Evolutionary conservation across 1,140 invertebrate genomes (phyloP).

Genomic region (Cylas formicarius): DNA sequence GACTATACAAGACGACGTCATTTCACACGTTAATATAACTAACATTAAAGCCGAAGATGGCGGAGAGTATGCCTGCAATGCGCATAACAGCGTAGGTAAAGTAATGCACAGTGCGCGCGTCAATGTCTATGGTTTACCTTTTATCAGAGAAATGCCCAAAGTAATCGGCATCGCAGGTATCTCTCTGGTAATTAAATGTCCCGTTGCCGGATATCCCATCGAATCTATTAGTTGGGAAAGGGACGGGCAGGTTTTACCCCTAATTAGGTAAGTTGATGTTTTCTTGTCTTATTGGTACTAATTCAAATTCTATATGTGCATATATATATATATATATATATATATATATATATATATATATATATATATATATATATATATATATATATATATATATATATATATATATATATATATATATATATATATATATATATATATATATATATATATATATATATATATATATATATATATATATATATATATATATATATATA

Average conservation of each 20-base stretch:
- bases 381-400: no score
- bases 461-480: no score
- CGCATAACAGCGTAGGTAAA: slow-evolving; percentile 70
- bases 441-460: no score
- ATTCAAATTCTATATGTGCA: no score
- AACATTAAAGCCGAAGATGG: slow-evolving; percentile 83
- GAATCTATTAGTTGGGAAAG: slow-evolving; percentile 82
- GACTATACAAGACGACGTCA: slow-evolving; percentile 84
- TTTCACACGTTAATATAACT: slow-evolving; percentile 91
- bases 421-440: no score
- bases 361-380: no score
- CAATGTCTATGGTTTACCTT: slow-evolving; percentile 86
- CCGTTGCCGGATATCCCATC: slow-evolving; percentile 88
- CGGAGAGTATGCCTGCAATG: slow-evolving; percentile 82
- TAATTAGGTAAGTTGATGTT: slow-evolving; percentile 55
- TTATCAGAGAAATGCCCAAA: slow-evolving; percentile 84
- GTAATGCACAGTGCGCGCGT: slow-evolving; percentile 75
- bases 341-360: no score
- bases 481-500: no score
- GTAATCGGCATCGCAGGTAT: slow-evolving; percentile 83
- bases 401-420: no score
- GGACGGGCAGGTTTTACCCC: slow-evolving; percentile 74
- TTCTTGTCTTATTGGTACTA: no score
- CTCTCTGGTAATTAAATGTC: slow-evolving; percentile 81
- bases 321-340: no score